phyloP scores from a whole-genome alignment of 1,140 invertebrate species.

The Thrips palmi region DNA sequence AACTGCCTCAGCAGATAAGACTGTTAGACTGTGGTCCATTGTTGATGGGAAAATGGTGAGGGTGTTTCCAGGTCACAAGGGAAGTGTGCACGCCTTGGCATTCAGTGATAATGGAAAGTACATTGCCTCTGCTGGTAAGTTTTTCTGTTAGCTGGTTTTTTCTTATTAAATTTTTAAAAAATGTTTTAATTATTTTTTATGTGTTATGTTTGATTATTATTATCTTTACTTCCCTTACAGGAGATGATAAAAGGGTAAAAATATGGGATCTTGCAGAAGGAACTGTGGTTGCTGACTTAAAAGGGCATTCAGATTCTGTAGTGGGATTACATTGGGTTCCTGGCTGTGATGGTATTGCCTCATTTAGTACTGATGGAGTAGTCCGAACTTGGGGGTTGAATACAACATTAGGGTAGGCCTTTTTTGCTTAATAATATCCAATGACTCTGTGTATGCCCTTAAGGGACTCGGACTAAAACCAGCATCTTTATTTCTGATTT shows the following conservation, averaged over 20 bases:
- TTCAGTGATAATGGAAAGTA: constrained; percentile 53
- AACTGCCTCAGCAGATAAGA: constrained; percentile 57
- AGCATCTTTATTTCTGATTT: too few relatives aligned
- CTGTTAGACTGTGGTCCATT: constrained; percentile 53
- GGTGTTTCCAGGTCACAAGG: constrained; percentile 38
- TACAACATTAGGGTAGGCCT: too few relatives aligned
- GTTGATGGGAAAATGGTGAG: constrained; percentile 37
- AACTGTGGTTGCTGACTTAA: constrained; percentile 35
- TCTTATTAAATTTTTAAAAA: constrained; percentile 7
- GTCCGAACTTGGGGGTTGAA: constrained; percentile 43
- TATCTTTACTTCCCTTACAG: constrained; percentile 20
- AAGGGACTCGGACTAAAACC: too few relatives aligned
- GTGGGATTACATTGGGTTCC: constrained; percentile 39
- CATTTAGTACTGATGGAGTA: constrained; percentile 35
- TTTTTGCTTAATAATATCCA: too few relatives aligned
- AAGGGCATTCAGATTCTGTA: constrained; percentile 37
- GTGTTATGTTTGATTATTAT: constrained; percentile 1
- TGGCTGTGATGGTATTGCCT: constrained; percentile 37
- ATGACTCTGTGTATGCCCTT: too few relatives aligned
- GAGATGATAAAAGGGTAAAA: constrained; percentile 41
- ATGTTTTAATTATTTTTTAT: constrained; percentile 2
- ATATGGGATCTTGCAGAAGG: constrained; percentile 51
- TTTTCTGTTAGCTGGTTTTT: background rate
- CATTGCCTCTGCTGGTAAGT: constrained; percentile 41
- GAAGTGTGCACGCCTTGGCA: constrained; percentile 35